phyloP scores from a whole-genome alignment of 1,140 invertebrate species.

The Apis florea region DNA sequence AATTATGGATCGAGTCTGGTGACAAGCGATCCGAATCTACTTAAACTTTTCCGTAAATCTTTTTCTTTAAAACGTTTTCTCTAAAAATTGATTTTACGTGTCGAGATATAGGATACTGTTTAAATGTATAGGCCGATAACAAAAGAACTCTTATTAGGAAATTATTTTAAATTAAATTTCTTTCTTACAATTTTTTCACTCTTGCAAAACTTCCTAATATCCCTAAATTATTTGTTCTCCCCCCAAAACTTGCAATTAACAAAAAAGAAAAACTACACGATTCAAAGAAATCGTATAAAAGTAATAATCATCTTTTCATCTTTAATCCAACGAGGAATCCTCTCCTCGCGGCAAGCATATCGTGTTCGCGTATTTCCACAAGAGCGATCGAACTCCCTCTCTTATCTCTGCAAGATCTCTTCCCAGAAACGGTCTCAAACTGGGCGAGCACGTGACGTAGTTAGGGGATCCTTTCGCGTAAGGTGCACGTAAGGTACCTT shows the following conservation, averaged over 20 bases:
- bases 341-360: not conserved
- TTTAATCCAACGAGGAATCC: not conserved
- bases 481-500: conserved; percentile 34
- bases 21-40: not conserved
- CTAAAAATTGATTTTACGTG: not conserved
- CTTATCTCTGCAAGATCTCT: conserved; percentile 41
- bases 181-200: no score
- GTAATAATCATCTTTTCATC: not conserved
- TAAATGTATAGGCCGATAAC: no score
- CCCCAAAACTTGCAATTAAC: no score
- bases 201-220: no score
- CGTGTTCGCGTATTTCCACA: conserved; percentile 3
- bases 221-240: no score
- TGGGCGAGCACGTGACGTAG: conserved; percentile 37
- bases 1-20: not conserved
- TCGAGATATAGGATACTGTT: no score
- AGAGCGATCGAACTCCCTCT: conserved; percentile 15
- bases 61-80: not conserved
- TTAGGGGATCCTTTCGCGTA: conserved; percentile 46
- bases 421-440: conserved; percentile 12
- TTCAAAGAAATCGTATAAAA: no score
- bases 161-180: no score
- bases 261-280: not conserved
- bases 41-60: not conserved
- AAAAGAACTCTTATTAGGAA: no score